Evolutionary conservation across 2,797 vertebrate genomes (phyloP).

Genomic region (Sebastes glaucus): DNA sequence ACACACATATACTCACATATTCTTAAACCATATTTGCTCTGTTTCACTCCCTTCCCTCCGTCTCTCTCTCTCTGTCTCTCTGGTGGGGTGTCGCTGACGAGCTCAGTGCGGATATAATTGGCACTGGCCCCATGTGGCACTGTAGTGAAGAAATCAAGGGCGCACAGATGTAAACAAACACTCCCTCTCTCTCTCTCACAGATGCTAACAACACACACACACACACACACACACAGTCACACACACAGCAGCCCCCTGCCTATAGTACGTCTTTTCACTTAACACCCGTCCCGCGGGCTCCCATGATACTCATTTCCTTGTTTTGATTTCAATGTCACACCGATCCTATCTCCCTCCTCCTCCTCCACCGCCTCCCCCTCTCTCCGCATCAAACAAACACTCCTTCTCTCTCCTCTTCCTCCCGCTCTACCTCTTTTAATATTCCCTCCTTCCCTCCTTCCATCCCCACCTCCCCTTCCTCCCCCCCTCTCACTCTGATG

Average conservation of each 20-base stretch:
- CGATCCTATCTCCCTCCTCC: conserved; percentile 45
- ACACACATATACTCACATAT: conserved; percentile 21
- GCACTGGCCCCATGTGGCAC: conserved; percentile 70
- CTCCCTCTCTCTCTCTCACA: conserved; percentile 18
- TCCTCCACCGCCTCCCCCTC: background rate
- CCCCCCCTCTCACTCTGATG: conserved; percentile 21
- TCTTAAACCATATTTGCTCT: conserved; percentile 19
- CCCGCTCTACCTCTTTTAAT: conserved; percentile 1
- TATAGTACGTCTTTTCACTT: conserved; percentile 60
- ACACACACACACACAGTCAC: conserved; percentile 11
- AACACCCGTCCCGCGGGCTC: conserved; percentile 57
- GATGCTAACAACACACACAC: conserved; percentile 23
- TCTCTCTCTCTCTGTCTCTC: conserved; percentile 38
- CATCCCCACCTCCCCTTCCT: background rate
- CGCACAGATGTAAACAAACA: conserved; percentile 66
- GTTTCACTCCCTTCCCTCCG: conserved; percentile 22
- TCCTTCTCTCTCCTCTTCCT: background rate
- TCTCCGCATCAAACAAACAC: conserved; percentile 4
- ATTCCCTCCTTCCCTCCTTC: conserved; percentile 5
- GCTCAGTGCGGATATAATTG: conserved; percentile 70
- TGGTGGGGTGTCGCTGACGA: conserved; percentile 41
- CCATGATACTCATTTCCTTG: conserved; percentile 65
- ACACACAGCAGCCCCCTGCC: conserved; percentile 3
- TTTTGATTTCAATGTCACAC: conserved; percentile 74
- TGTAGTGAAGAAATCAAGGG: conserved; percentile 65